phyloP scores from a whole-genome alignment of 1,140 invertebrate species.

The Adelges cooleyi region DNA sequence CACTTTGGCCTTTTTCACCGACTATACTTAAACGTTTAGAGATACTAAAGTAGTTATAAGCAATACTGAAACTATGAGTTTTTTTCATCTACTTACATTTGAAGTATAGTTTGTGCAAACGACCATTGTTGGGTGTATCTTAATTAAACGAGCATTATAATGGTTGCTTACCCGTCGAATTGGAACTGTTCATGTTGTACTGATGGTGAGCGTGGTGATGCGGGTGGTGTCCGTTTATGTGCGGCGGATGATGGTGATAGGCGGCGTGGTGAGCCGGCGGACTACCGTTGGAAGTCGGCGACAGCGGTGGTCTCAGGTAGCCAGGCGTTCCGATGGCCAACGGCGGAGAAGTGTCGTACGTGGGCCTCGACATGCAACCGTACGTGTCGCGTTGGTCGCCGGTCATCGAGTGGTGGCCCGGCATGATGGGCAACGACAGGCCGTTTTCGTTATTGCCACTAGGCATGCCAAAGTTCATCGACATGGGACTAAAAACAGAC shows the following conservation, averaged over 20 bases:
- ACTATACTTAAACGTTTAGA: too few relatives aligned
- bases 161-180: conserved; percentile 26
- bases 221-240: conserved; percentile 23
- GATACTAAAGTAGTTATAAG: too few relatives aligned
- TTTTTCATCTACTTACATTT: too few relatives aligned
- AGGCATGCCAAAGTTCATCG: conserved; percentile 22
- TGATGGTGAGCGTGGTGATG: conserved; percentile 32
- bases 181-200: conserved; percentile 30
- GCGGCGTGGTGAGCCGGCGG: conserved; percentile 34
- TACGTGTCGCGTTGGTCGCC: conserved; percentile 49
- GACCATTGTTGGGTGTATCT: too few relatives aligned
- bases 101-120: too few relatives aligned
- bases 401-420: conserved; percentile 31
- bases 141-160: too few relatives aligned
- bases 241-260: conserved; percentile 2
- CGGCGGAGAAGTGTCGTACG: conserved; percentile 61
- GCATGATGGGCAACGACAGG: conserved; percentile 11
- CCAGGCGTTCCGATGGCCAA: conserved; percentile 51
- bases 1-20: too few relatives aligned
- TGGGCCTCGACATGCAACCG: conserved; percentile 86
- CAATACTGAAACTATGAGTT: too few relatives aligned
- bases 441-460: conserved; percentile 17
- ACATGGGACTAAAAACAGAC: conserved; percentile 4
- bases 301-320: conserved; percentile 47
- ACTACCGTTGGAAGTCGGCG: conserved; percentile 46